phyloP scores from a whole-genome alignment of 1,140 invertebrate species.

The Drosophila baimaii region DNA sequence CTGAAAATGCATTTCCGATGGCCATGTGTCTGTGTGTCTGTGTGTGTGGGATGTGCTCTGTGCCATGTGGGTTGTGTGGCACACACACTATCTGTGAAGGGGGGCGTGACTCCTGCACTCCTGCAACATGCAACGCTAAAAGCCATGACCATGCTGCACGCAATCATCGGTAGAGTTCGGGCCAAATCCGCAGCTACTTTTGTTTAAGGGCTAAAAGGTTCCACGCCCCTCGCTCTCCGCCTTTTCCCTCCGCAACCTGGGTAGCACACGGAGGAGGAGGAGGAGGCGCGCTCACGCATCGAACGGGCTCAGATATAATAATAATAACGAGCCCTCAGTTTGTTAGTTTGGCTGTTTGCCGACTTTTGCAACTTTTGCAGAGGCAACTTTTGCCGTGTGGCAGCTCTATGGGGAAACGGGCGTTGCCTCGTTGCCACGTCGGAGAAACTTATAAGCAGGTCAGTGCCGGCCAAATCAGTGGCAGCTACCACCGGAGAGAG shows the following conservation, averaged over 20 bases:
- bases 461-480: constrained; percentile 50
- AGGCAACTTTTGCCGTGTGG: constrained; percentile 61
- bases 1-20: constrained; percentile 76
- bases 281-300: constrained; percentile 56
- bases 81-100: constrained; percentile 15
- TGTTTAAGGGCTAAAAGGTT: constrained; percentile 73
- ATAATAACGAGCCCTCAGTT: constrained; percentile 74
- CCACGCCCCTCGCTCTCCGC: background rate
- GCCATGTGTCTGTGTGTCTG: constrained; percentile 28
- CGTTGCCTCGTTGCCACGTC: constrained; percentile 33
- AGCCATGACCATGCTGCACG: constrained; percentile 72
- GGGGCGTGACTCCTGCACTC: constrained; percentile 56
- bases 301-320: constrained; percentile 71
- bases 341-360: constrained; percentile 70
- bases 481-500: constrained; percentile 43
- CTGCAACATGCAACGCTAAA: constrained; percentile 69
- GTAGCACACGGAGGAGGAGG: constrained; percentile 13
- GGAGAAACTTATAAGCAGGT: constrained; percentile 75
- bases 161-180: constrained; percentile 57
- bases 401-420: constrained; percentile 51
- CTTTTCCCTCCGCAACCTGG: background rate
- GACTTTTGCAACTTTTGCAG: constrained; percentile 70
- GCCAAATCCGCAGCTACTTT: constrained; percentile 68
- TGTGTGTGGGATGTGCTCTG: constrained; percentile 14
- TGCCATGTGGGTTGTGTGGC: background rate